phyloP scores from a whole-genome alignment of 2,797 vertebrate species.

The Acrocephalus scirpaceus region DNA sequence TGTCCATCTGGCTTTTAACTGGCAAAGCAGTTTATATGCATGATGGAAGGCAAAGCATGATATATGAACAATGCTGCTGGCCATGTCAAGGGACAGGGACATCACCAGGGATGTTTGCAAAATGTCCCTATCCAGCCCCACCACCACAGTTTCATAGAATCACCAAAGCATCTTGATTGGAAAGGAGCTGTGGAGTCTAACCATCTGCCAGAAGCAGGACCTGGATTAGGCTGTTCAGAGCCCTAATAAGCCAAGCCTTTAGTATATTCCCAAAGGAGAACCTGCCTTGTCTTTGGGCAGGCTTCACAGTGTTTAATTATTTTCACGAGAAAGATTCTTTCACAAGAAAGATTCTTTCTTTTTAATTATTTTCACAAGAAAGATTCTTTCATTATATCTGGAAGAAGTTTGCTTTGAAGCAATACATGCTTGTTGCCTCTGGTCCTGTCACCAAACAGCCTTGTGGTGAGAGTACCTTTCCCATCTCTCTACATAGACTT shows the following conservation, averaged over 20 bases:
- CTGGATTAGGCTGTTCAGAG: background rate
- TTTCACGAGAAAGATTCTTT: background rate
- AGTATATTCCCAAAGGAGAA: background rate
- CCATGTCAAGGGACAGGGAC: rapidly evolving
- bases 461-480: background rate
- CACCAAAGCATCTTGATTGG: rapidly evolving
- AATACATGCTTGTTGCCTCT: background rate
- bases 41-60: too few species aligned
- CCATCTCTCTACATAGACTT: background rate
- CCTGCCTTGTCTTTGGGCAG: background rate
- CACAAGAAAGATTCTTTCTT: background rate
- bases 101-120: background rate
- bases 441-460: background rate
- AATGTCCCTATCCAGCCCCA: background rate
- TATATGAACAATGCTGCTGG: background rate
- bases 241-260: background rate
- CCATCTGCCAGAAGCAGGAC: background rate
- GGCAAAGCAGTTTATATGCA: background rate
- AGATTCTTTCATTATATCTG: background rate
- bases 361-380: background rate
- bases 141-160: background rate
- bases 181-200: background rate
- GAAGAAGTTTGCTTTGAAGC: background rate
- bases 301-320: background rate
- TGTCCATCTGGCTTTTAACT: background rate